Percentiles rank a stretch among this genome's conserved stretches.
Evolutionary conservation across 1,140 invertebrate species (phyloP).

Genomic region (Temnothorax nylanderi): DNA sequence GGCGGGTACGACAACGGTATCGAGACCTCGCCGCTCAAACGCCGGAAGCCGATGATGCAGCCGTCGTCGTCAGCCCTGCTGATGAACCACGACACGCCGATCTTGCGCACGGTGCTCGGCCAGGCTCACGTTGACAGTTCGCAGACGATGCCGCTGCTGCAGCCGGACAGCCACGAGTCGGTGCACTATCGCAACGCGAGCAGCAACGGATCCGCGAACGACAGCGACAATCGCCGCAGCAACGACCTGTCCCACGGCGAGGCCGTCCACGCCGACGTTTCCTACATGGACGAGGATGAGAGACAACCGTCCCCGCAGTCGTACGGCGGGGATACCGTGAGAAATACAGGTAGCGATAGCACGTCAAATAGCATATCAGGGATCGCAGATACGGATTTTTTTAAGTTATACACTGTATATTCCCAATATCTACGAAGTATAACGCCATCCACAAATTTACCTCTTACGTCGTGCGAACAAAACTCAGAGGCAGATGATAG

Average conservation of each 20-base stretch:
- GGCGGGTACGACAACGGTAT: conserved; percentile 86
- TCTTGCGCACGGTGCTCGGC: conserved; percentile 93
- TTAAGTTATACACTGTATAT: too few species aligned
- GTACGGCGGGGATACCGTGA: conserved; percentile 83
- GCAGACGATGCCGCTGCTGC: conserved; percentile 87
- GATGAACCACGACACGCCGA: conserved; percentile 92
- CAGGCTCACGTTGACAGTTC: conserved; percentile 90
- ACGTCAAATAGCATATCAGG: too few species aligned
- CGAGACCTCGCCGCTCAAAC: conserved; percentile 90
- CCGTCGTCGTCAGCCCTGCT: conserved; percentile 84
- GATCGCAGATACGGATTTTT: too few species aligned
- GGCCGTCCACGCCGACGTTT: conserved; percentile 88
- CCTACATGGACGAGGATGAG: conserved; percentile 87
- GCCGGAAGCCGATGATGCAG: conserved; percentile 86
- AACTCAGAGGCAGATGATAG: too few species aligned
- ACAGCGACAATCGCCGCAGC: conserved; percentile 82
- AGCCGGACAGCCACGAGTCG: conserved; percentile 85
- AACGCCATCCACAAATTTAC: too few species aligned
- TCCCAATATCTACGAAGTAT: too few species aligned
- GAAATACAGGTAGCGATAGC: conserved; percentile 39
- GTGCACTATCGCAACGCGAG: conserved; percentile 83
- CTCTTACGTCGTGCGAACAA: too few species aligned
- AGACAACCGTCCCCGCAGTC: conserved; percentile 86
- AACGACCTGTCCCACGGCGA: conserved; percentile 65
- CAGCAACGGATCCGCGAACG: conserved; percentile 88